Base-by-base conservation (phyloP, 2,113 vertebrate genomes). In the Anhinga anhinga region DNA sequence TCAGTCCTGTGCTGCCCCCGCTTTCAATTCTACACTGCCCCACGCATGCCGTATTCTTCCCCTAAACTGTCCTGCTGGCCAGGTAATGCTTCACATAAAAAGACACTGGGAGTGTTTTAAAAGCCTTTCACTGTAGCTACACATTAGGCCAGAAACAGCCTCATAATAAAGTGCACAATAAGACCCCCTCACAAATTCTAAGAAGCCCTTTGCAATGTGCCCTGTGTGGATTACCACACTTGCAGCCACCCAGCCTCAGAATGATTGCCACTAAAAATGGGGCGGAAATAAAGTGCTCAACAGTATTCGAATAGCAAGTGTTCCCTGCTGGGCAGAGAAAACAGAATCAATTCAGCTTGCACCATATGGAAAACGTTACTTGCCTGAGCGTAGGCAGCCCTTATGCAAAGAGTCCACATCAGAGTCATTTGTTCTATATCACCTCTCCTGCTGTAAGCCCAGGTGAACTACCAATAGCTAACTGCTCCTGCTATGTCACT, bases 251-350 rank as follows among this genome's bases (percentile, higher is more conserved):
- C 91, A 92, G 88, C 73, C 70, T 96, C 83, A 87, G 92, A 96
- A 97, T 95, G 96, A 97, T 94, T 93, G 80, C 92, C 50, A 38
- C 78, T 96, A 90, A 97, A 94, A 97, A 83, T 65, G 82, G 83
- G 92, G 71, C 32, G 19, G 95, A 96, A 97, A 97, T 69, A 88
- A 95, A 96, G 83, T 56, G 80, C 82, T 95, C 79, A 73, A 94
- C 97, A 92, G 91, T 59, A 84, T 80, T 83, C 3, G 10, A 97
- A 96, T 94, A 92, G 71, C 42, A 40, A 97, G 66, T 72, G 88
- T 73, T 84, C 82, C 95, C 91, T 83, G 81, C 88, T 93, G 93
- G 74, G 81, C 81, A 91, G 95, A 86, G 88, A 88, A 94, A 97
- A 86, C 67, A 87, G 85, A 93, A 90, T 38, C 90, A 63, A 70